A percentile compares a stretch with the other conserved stretches of the same genome.
Evolutionary conservation across 64 coral and sea anemone species (phyloP).

Genomic region (Acropora tenuis): DNA sequence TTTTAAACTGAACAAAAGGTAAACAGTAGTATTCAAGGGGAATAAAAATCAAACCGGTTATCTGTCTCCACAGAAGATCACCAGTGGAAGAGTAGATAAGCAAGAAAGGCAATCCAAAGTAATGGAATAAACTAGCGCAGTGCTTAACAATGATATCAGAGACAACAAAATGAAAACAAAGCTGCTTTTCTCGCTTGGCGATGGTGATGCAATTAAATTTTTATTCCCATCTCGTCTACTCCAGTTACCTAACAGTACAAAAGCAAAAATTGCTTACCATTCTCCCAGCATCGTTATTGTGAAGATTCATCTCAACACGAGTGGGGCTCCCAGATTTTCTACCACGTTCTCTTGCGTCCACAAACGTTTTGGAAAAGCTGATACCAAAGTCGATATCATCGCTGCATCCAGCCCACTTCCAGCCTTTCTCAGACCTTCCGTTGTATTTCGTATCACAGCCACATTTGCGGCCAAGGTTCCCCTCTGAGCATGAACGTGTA

Average conservation of each 20-base stretch:
- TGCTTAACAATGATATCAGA: too few relatives aligned
- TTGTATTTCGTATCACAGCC: constrained; percentile 78
- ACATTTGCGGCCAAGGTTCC: constrained; percentile 80
- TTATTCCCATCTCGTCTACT: not conserved
- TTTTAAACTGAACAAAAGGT: too few relatives aligned
- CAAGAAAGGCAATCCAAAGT: too few relatives aligned
- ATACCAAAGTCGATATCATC: constrained; percentile 92
- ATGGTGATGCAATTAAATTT: too few relatives aligned
- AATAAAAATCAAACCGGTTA: too few relatives aligned
- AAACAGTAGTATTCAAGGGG: too few relatives aligned
- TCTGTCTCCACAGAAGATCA: too few relatives aligned
- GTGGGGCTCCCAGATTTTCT: constrained; percentile 62
- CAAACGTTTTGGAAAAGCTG: constrained; percentile 79
- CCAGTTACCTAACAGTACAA: not conserved
- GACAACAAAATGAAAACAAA: too few relatives aligned
- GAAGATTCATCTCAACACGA: constrained; percentile 92
- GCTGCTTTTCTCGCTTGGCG: too few relatives aligned
- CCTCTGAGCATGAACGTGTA: constrained; percentile 79
- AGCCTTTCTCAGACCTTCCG: constrained; percentile 58
- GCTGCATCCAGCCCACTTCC: constrained; percentile 92
- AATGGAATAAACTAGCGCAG: too few relatives aligned
- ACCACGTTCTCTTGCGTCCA: constrained; percentile 86
- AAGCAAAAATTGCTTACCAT: constrained; percentile 42
- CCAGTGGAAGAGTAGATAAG: too few relatives aligned
- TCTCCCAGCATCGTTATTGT: constrained; percentile 90